Base-by-base conservation (phyloP, 2,888 invertebrate species). In the Agrochola lota region DNA sequence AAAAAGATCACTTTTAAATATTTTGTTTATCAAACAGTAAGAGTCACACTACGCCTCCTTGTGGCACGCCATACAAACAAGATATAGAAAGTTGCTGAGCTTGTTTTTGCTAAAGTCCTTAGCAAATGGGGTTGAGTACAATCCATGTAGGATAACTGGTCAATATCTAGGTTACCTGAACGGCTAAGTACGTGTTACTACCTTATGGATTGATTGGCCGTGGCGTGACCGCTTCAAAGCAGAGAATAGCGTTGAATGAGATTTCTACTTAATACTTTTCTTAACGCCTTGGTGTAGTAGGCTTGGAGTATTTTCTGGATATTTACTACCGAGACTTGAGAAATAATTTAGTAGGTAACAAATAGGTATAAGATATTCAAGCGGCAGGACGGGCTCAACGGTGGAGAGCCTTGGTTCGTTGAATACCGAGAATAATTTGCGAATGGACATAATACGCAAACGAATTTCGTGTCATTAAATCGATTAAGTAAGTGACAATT, bases 61-160 rank as follows among this genome's bases (percentile, higher is more conserved):
- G 49, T 76, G 57, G 5, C 11, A 71, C 23, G 15, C 78, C 35
- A 59, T 55, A 59, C 12, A 46, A 40, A 60, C 43, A 43, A 63
- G 7, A 55, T 43, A 52, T 20, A 84, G 46, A 80, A 79, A 84
- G 64, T 69, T 57, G 59, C 35, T 7, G 35, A 55, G 5, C 63
- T 46, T 40, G 76, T 62, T 74, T 17, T 35, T 52, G 30, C 15
- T 49, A 26, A 55, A 60, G 49, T 73, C 69, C 69, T 72, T 76
- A 59, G 23, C 4, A 63, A 79, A 71, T 49, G 52, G 60, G 68
- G 84, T 64, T 71, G 74, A 74, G n/a, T 49, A 8, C 55, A 74
- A 63, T n/a, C 49, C 11, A 62, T 74, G 74, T 71, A 69, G 60
- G 71, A 85, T 85, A 84, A 85, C 71, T 77, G 11, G 68, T 66